A percentile compares a stretch with the other conserved stretches of the same genome.
phyloP scores from a whole-genome alignment of 2,888 invertebrate genomes.

The Watsonalla cultraria region DNA sequence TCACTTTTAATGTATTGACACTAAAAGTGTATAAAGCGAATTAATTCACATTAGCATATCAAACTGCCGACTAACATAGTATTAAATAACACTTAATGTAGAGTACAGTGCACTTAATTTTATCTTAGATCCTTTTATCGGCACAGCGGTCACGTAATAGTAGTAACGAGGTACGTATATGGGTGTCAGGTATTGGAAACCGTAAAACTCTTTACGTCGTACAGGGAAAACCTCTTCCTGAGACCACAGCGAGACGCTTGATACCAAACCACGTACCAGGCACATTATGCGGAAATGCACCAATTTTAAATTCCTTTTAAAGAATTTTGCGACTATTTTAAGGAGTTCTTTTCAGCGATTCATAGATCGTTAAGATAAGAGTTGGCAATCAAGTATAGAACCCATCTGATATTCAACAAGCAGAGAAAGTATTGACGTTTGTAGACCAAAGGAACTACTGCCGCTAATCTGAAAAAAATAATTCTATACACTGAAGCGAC shows the following conservation, averaged over 20 bases:
- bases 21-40: too few species aligned
- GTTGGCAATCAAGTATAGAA: too few species aligned
- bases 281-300: conserved; percentile 37
- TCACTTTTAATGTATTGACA: not conserved
- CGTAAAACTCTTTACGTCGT: conserved; percentile 70
- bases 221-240: conserved; percentile 68
- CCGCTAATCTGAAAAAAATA: too few species aligned
- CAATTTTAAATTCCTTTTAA: conserved; percentile 22
- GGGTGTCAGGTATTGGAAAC: conserved; percentile 23
- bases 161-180: conserved; percentile 46
- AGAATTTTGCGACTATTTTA: conserved; percentile 7
- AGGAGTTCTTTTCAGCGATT: too few species aligned
- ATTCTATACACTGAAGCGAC: too few species aligned
- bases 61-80: too few species aligned
- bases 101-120: not conserved
- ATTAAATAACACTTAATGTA: not conserved
- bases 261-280: conserved; percentile 31
- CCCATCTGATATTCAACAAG: too few species aligned
- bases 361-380: too few species aligned
- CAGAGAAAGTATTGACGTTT: too few species aligned
- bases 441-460: too few species aligned
- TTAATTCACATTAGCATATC: too few species aligned
- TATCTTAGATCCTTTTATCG: not conserved
- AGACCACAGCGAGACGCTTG: conserved; percentile 24
- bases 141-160: conserved; percentile 1